Evolutionary conservation across 2,113 vertebrate species (phyloP).

Genomic region (Natator depressus): DNA sequence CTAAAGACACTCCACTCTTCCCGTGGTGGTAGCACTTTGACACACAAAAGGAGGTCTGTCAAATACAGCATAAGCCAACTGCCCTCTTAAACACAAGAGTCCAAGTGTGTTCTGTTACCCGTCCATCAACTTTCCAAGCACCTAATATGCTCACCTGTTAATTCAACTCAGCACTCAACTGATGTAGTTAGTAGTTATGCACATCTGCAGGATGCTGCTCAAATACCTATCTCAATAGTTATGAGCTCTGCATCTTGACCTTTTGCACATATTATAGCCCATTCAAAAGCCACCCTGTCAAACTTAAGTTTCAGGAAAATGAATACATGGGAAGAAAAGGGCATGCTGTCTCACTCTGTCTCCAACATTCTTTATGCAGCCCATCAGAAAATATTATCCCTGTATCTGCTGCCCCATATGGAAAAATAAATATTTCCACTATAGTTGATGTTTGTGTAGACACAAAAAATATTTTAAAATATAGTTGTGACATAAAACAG

Average conservation of each 20-base stretch:
- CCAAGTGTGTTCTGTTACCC: neutral
- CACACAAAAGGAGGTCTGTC: neutral
- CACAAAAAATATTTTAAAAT: neutral
- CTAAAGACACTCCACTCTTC: slow-evolving; percentile 40
- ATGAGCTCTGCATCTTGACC: neutral
- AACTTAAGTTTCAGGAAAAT: neutral
- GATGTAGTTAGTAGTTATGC: neutral
- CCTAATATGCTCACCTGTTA: neutral
- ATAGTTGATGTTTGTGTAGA: neutral
- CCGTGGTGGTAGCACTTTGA: neutral
- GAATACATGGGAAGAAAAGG: neutral
- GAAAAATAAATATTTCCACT: neutral
- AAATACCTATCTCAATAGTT: neutral
- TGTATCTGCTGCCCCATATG: neutral
- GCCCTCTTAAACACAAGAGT: neutral
- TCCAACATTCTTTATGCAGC: neutral
- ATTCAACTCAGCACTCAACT: neutral
- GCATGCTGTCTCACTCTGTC: neutral
- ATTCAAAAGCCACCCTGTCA: neutral
- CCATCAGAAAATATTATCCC: neutral
- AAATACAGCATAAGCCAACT: neutral
- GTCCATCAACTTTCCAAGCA: neutral
- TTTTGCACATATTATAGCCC: neutral
- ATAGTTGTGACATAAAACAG: neutral
- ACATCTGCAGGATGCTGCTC: neutral